A percentile compares a stretch with the other conserved stretches of the same genome.
phyloP scores from a whole-genome alignment of 1,140 invertebrate genomes.

The Drosophila parabipectinata region DNA sequence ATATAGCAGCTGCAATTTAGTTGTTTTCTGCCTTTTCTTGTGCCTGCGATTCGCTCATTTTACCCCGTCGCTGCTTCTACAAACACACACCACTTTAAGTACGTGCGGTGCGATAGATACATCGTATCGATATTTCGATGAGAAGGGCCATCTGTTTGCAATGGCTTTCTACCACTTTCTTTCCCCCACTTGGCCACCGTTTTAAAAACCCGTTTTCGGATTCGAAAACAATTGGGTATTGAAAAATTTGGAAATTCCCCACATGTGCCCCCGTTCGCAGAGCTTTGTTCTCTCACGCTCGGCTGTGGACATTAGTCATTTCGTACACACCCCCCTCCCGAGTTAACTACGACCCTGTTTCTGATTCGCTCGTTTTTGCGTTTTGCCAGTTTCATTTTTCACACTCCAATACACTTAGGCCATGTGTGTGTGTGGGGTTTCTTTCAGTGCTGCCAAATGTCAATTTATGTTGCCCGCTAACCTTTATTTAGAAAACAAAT shows the following conservation, averaged over 20 bases:
- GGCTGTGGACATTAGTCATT: constrained; percentile 14
- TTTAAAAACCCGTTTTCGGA: constrained; percentile 14
- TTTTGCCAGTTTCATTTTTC: constrained; percentile 28
- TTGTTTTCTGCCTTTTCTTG: constrained; percentile 58
- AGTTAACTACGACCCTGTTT: constrained; percentile 32
- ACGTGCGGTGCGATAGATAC: constrained; percentile 1
- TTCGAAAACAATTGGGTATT: background rate
- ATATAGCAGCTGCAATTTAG: constrained; percentile 77
- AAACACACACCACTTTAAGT: constrained; percentile 18
- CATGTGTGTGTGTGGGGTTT: background rate
- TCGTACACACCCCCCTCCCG: constrained; percentile 11
- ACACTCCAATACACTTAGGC: constrained; percentile 34
- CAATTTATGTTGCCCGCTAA: background rate
- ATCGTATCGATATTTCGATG: constrained; percentile 20
- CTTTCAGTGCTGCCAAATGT: constrained; percentile 9
- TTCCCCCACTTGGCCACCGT: background rate
- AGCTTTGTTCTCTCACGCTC: constrained; percentile 5
- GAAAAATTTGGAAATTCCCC: constrained; percentile 4
- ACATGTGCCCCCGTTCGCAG: background rate
- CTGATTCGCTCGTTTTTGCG: constrained; percentile 29
- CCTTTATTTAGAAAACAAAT: no score
- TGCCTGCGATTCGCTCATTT: constrained; percentile 68
- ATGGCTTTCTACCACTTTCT: constrained; percentile 6
- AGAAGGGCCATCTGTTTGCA: constrained; percentile 22
- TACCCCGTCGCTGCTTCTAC: constrained; percentile 43